phyloP scores from a whole-genome alignment of 2,888 invertebrate species.

The Noctua pronuba region DNA sequence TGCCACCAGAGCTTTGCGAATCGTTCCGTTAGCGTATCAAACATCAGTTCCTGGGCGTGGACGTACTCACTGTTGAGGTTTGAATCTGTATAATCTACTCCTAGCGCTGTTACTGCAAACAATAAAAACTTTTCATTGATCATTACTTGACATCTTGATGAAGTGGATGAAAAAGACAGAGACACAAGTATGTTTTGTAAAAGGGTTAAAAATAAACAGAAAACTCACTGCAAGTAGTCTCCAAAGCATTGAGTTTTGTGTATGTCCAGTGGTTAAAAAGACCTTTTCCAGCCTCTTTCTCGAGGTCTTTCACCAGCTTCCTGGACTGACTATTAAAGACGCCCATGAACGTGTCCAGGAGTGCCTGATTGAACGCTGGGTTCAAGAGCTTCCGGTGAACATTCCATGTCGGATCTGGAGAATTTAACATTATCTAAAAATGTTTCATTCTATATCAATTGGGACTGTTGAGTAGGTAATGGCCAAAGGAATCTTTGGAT shows the following conservation, averaged over 20 bases:
- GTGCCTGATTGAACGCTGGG: not conserved
- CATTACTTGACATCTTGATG: not conserved
- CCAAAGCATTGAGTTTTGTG: not conserved
- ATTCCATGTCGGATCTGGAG: not conserved
- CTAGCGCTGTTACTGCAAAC: not conserved
- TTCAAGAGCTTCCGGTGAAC: not conserved
- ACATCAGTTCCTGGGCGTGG: not conserved
- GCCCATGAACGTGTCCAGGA: not conserved
- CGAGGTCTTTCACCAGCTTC: not conserved
- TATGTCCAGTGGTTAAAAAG: not conserved
- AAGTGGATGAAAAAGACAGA: not conserved
- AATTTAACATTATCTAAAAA: not conserved
- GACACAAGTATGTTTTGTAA: not conserved
- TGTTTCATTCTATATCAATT: too few species aligned
- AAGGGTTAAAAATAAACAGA: not conserved
- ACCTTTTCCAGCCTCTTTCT: not conserved
- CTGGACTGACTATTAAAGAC: constrained; percentile 1
- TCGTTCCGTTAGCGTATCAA: not conserved
- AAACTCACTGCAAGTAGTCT: not conserved
- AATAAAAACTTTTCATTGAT: not conserved
- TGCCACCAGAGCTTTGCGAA: not conserved
- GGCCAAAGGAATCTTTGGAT: not conserved
- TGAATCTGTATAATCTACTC: not conserved
- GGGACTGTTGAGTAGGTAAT: too few species aligned
- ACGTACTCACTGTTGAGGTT: not conserved